Base-by-base conservation (phyloP, 2,888 invertebrate genomes). In the Andricus quercusramuli region DNA sequence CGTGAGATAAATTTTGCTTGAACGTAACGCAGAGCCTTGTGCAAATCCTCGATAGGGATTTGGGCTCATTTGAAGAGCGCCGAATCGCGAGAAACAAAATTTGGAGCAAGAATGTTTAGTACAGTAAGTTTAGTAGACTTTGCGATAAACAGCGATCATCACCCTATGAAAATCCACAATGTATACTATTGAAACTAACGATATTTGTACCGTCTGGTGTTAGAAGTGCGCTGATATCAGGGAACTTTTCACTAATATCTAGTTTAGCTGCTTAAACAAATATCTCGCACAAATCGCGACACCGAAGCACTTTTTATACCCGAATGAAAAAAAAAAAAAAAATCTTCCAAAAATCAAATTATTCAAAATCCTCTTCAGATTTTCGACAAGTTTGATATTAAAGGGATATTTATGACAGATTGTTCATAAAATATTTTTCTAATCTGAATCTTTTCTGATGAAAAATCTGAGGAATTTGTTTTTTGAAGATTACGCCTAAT, bases 141-240 rank as follows among this genome's bases (percentile, higher is more conserved):
- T 87, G 85, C 88, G 86, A 83, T 80, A 86, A 88, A 85, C 84
- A 85, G 88, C 84, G 86, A 87, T 87, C 85, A 87, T 87, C 85
- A 83, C 87, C 88, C 84, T 88, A 88, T 83, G 66, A 82, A 87
- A 90, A 90, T 89, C 84, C 86, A 90, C 89, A 86, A 89, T 89
- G 90, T 91, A 90, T 91, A 89, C 90, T 90, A 90, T 88, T 88
- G 86, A 88, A 87, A 91, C 88, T 91, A 91, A 91, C 89, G 90
- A 90, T 91, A 89, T 91, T 91, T 91, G 90, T 91, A 91, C 89
- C 90, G 87, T 89, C 86, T 85, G 84, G 88, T 89, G 86, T 89
- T 74, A 56, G 29, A 74, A 90, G 88, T 86, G 88, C 90, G 90
- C 90, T 90, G 91, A 89, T 91, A 91, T 91, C 91, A 91, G 91